Percentiles rank a stretch among this genome's conserved stretches.
Conservation (phyloP, 1,140 invertebrate genomes). For the Tetragonula clypearis region DNA sequence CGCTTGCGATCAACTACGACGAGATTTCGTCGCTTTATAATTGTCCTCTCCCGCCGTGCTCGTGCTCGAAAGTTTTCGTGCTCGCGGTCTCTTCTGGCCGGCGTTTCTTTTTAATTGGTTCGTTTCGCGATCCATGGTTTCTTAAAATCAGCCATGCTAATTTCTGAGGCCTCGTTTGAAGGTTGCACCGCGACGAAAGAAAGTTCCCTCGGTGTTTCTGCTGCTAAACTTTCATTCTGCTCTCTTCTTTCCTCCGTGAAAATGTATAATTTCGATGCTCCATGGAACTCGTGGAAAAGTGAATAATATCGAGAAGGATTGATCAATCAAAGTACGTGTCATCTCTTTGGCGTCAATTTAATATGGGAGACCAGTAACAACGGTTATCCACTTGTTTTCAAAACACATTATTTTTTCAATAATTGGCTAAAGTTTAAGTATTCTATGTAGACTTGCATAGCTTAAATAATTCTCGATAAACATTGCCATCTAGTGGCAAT, state of each 20-base stretch:
- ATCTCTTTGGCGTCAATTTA: not conserved
- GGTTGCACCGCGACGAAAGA: too few relatives aligned
- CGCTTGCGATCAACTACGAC: not conserved
- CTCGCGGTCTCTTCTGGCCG: not conserved
- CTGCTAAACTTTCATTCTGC: not conserved
- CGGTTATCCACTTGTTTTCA: too few relatives aligned
- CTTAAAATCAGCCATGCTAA: conserved; percentile 8
- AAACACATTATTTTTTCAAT: too few relatives aligned
- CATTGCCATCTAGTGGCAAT: too few relatives aligned
- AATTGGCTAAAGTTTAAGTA: too few relatives aligned
- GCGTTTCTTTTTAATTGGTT: conserved; percentile 16
- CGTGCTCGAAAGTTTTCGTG: not conserved
- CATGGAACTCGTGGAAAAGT: not conserved
- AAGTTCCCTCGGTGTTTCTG: not conserved
- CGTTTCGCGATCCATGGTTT: not conserved
- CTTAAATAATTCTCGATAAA: too few relatives aligned
- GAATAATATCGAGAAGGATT: not conserved
- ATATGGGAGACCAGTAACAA: too few relatives aligned
- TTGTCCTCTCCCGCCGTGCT: not conserved
- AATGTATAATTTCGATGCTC: not conserved
- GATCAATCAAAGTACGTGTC: not conserved
- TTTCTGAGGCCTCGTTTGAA: not conserved
- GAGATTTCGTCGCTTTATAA: conserved; percentile 41
- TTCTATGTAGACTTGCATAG: too few relatives aligned
- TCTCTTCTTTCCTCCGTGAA: not conserved